These are phyloP conservation scores for Phoeniculus purpureus DNA, from an alignment of 2,797 vertebrate genomes.

Conservation along the genomic window DNA sequence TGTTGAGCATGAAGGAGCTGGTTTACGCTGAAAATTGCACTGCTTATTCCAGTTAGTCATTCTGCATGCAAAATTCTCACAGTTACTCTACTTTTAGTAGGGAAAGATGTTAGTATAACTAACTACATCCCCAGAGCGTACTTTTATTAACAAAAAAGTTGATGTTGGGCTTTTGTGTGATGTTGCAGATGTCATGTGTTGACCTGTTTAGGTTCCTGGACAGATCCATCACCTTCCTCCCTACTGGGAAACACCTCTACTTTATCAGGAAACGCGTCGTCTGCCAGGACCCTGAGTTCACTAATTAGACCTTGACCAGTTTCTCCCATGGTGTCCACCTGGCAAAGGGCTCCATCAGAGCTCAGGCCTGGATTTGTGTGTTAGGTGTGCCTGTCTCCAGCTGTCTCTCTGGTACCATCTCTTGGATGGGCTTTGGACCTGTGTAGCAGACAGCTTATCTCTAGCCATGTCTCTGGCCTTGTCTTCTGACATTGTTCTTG, in stretches of 20 bases:
- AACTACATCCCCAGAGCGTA: background rate
- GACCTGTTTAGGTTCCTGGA: background rate
- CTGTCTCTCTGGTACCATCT: background rate
- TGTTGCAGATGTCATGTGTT: background rate
- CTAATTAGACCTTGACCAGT: background rate
- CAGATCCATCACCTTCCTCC: background rate
- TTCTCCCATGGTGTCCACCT: background rate
- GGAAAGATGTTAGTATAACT: background rate
- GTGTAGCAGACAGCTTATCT: background rate
- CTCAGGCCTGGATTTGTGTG: fast-evolving
- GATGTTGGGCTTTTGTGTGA: background rate
- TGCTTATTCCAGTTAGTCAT: constrained; percentile 39
- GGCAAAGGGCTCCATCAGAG: background rate
- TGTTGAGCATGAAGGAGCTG: constrained; percentile 28
- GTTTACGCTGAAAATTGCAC: constrained; percentile 31
- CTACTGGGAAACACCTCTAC: background rate
- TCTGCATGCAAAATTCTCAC: background rate
- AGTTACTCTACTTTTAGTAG: background rate
- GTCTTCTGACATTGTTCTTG: background rate
- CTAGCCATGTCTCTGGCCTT: background rate
- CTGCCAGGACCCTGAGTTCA: background rate
- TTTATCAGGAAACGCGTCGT: background rate
- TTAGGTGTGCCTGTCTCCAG: background rate
- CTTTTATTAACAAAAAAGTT: background rate
- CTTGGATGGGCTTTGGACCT: background rate